These are phyloP conservation scores for Heliconius ethilla DNA, from an alignment of 2,888 invertebrate genomes.

Conservation along the genomic window DNA sequence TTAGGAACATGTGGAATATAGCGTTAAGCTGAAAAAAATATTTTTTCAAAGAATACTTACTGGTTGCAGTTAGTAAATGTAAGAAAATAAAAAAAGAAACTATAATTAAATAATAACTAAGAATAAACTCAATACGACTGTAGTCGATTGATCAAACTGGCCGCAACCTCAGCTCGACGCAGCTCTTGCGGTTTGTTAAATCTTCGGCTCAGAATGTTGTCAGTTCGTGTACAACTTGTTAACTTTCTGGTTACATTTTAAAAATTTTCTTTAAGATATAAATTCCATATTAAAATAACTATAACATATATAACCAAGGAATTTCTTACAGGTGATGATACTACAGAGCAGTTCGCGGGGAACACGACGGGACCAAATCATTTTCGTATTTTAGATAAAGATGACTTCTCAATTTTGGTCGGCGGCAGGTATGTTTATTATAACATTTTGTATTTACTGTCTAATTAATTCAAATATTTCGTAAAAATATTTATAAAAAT, in stretches of 20 bases:
- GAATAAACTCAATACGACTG: conserved; percentile 40
- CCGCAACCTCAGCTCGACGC: conserved; percentile 52
- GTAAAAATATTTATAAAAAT: too few relatives aligned
- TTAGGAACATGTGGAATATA: too few relatives aligned
- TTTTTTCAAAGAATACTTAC: too few relatives aligned
- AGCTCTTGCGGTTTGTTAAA: conserved; percentile 49
- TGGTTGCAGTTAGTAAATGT: background rate
- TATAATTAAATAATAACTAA: background rate
- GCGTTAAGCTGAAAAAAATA: too few relatives aligned
- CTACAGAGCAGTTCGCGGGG: conserved; percentile 88
- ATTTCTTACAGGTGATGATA: conserved; percentile 86
- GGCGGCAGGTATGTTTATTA: conserved; percentile 89
- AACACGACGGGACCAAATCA: conserved; percentile 91
- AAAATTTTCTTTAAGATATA: background rate
- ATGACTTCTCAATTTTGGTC: conserved; percentile 91
- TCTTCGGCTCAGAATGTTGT: conserved; percentile 18
- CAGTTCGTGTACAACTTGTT: conserved; percentile 26
- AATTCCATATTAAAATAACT: background rate
- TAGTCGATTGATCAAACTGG: conserved; percentile 35
- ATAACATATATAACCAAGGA: conserved; percentile 54
- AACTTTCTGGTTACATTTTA: background rate
- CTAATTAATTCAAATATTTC: background rate
- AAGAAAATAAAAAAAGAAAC: background rate
- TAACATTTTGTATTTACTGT: background rate
- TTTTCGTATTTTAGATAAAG: conserved; percentile 94